Conservation (phyloP, 2,888 invertebrate species). For the Ornithoptera alexandrae region DNA sequence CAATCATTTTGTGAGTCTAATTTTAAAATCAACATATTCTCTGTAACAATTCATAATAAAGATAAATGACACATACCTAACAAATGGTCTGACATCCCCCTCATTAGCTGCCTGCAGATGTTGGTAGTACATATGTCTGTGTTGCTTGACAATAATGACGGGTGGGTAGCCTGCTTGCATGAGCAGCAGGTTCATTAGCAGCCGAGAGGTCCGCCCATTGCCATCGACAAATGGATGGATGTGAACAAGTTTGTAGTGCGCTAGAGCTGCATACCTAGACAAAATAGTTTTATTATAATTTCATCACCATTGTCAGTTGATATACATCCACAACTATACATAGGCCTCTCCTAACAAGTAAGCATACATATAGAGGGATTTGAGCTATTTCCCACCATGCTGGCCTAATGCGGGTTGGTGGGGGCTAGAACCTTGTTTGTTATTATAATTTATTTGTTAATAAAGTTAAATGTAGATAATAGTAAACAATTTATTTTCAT, state of each 20-base stretch:
- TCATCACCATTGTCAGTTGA: too few relatives aligned
- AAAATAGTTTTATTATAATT: neutral
- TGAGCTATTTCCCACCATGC: too few relatives aligned
- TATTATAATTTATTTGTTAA: neutral
- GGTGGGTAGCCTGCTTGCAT: conserved; percentile 98
- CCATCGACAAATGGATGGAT: conserved; percentile 99
- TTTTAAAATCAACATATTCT: too few relatives aligned
- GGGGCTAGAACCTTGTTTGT: neutral
- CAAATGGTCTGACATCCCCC: conserved; percentile 97
- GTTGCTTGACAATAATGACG: conserved; percentile 94
- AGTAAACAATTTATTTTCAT: too few relatives aligned
- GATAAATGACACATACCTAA: conserved; percentile 65
- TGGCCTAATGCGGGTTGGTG: too few relatives aligned
- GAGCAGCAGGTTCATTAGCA: conserved; percentile 97
- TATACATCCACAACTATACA: too few relatives aligned
- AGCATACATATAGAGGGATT: too few relatives aligned
- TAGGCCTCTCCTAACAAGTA: too few relatives aligned
- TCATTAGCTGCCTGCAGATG: conserved; percentile 94
- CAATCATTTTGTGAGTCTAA: too few relatives aligned
- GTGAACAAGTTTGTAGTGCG: conserved; percentile 97
- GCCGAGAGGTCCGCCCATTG: conserved; percentile 95
- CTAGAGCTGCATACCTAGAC: conserved; percentile 92
- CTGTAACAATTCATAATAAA: too few relatives aligned
- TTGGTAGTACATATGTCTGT: conserved; percentile 91
- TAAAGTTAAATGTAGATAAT: too few relatives aligned